Evolutionary conservation across 2,113 vertebrate species (phyloP).

Genomic region (Neogobius melanostomus): DNA sequence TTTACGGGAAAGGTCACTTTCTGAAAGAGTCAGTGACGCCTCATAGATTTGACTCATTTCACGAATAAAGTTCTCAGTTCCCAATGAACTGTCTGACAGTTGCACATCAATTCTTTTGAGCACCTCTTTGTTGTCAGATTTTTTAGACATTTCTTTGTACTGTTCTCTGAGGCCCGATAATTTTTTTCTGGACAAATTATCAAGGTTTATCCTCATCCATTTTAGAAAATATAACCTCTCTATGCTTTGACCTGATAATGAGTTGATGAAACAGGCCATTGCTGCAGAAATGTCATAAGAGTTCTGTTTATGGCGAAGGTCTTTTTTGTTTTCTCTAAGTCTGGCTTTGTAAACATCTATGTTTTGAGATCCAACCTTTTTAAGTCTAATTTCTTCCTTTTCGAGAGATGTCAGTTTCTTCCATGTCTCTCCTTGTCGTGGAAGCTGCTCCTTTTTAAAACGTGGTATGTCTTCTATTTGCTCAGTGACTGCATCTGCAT

Average conservation of each 20-base stretch:
- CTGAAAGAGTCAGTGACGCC: constrained; percentile 48
- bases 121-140: constrained; percentile 36
- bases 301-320: constrained; percentile 45
- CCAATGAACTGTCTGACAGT: constrained; percentile 67
- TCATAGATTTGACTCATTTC: constrained; percentile 80
- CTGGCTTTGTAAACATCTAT: constrained; percentile 51
- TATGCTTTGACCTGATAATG: too few species aligned
- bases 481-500: constrained; percentile 36
- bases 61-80: constrained; percentile 77
- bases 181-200: constrained; percentile 42
- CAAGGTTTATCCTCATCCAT: constrained; percentile 63
- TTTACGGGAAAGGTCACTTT: constrained; percentile 5
- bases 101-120: constrained; percentile 47
- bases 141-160: constrained; percentile 47
- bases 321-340: constrained; percentile 25
- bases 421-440: constrained; percentile 54
- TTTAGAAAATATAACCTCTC: constrained; percentile 48
- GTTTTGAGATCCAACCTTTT: constrained; percentile 41
- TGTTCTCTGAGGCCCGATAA: constrained; percentile 35
- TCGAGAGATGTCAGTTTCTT: constrained; percentile 58
- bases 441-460: constrained; percentile 52
- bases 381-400: constrained; percentile 59
- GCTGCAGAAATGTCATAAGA: not conserved
- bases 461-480: constrained; percentile 30
- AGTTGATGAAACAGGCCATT: too few species aligned